Evolutionary conservation across 2,888 invertebrate species (phyloP), one percentile per base, ranked within the genome.

Genomic region (Cepaea hortensis): DNA sequence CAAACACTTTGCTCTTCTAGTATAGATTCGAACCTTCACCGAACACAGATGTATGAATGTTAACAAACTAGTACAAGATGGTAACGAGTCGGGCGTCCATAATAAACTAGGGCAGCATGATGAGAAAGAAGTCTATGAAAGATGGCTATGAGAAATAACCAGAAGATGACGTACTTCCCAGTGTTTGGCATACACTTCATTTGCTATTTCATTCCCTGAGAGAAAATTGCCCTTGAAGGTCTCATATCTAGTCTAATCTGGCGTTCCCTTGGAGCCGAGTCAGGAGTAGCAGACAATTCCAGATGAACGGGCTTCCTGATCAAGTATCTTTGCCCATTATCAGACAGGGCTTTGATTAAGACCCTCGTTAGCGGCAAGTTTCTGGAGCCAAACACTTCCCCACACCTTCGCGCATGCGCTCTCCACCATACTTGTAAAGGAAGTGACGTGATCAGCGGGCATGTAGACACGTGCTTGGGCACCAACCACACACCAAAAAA

Each of bases 251-350:
- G 79, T 35, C 70, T 85, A 85, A 85, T 85, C 79, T 79, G 50
- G 65, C 48, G 70, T 70, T 68, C 70, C 9, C 15, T n/a, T 46
- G 79, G 50, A 70, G 79, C 55, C 50, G 46, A 65, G 15, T 79
- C 35, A 50, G 9, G 18, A 50, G 68, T 55, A 23, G 48, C 23
- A 85, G 80, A 84, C 84, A 84, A 84, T 84, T 84, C 84, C 84
- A 85, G 81, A 72, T 55, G 73, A 80, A 13, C 80, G 80, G 73
- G 9, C 72, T 85, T 65, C 77, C 68, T 73, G 85, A 85, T 85
- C 72, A 81, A 85, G 85, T 85, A 85, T 81, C 85, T 85, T 80
- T 76, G 85, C 81, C 85, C 85, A 85, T 85, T 81, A 85, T 35
- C 48, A 62, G 3, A 77, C 70, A 48, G 23, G 61, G 80, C 73